Evolutionary conservation across 2,113 vertebrate genomes (phyloP).

Genomic region (Cacatua alba): DNA sequence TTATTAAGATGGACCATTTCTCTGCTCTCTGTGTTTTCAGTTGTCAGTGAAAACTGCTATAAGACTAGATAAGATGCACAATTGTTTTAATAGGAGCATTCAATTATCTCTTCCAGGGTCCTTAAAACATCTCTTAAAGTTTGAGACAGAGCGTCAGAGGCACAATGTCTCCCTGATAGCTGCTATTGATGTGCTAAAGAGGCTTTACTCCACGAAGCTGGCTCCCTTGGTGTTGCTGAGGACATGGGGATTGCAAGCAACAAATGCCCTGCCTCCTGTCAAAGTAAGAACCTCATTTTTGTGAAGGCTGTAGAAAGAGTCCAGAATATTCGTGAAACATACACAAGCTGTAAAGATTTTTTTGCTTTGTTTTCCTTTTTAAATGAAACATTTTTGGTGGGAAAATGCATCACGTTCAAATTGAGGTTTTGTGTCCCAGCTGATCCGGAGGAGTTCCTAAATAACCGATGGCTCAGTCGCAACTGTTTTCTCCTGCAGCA

Average conservation of each 20-base stretch:
- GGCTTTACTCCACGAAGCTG: slow-evolving; percentile 88
- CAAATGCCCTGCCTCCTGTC: slow-evolving; percentile 84
- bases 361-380: background rate
- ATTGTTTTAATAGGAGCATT: background rate
- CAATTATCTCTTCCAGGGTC: slow-evolving; percentile 78
- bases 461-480: background rate
- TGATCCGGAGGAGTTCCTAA: background rate
- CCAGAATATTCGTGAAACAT: background rate
- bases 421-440: background rate
- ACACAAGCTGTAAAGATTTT: background rate
- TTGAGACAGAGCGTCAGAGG: slow-evolving; percentile 91
- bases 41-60: background rate
- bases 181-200: slow-evolving; percentile 88
- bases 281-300: slow-evolving; percentile 81
- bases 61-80: background rate
- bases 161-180: slow-evolving; percentile 92
- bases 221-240: slow-evolving; percentile 88
- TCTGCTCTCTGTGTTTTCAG: background rate
- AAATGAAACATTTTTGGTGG: background rate
- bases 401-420: background rate
- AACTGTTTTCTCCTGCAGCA: background rate
- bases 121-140: slow-evolving; percentile 87
- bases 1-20: background rate
- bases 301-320: background rate
- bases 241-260: slow-evolving; percentile 92